phyloP scores from a whole-genome alignment of 2,797 vertebrate genomes.

The Platyrinchus mystaceus region DNA sequence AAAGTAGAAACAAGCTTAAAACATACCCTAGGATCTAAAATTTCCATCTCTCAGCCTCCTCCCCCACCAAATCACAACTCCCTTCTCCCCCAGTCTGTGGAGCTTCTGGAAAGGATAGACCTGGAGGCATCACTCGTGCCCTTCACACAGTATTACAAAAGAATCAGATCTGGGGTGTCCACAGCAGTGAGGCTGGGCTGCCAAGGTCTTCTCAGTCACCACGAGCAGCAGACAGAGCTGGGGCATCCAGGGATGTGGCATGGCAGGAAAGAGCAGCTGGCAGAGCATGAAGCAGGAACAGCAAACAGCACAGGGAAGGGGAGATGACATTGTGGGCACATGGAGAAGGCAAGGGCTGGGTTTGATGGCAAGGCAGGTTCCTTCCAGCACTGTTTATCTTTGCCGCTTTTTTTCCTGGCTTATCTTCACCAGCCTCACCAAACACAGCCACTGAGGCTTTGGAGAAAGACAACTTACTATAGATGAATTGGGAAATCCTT shows the following conservation, averaged over 20 bases:
- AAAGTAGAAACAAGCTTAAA: conserved; percentile 36
- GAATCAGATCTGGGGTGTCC: neutral
- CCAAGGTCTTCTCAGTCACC: neutral
- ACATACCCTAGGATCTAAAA: conserved; percentile 5
- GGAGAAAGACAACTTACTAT: neutral
- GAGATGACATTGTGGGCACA: neutral
- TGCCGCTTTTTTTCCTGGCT: neutral
- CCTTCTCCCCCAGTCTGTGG: neutral
- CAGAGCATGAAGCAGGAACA: rapidly evolving
- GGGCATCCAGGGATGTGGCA: neutral
- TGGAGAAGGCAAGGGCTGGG: neutral
- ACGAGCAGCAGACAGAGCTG: neutral
- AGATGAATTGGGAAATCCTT: neutral
- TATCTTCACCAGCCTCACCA: neutral
- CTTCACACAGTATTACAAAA: neutral
- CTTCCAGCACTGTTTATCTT: neutral
- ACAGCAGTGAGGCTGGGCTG: neutral
- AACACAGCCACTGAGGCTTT: neutral
- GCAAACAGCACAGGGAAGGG: neutral
- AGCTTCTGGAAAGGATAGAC: neutral
- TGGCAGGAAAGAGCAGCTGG: neutral
- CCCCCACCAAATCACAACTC: neutral
- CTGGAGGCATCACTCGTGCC: neutral
- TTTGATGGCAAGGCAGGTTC: neutral
- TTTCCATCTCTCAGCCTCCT: conserved; percentile 7